Conservation (phyloP, 2,113 vertebrate species). For the Phrynosoma platyrhinos region DNA sequence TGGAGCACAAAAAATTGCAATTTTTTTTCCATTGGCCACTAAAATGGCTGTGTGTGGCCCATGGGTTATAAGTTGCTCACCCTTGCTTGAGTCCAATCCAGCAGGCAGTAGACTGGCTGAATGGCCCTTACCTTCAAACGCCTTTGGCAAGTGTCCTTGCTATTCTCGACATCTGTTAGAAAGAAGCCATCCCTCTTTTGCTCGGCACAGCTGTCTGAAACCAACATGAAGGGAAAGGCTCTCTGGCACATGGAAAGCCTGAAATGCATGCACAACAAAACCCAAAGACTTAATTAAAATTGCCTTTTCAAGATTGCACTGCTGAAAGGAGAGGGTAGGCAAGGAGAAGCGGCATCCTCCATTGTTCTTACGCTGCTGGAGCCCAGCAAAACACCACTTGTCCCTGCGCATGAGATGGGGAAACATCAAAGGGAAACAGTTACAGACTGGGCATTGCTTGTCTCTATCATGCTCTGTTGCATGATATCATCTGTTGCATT, state of each 20-base stretch:
- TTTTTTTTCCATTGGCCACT: too few species aligned
- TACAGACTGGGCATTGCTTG: background rate
- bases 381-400: background rate
- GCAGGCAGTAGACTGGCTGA: too few species aligned
- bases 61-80: too few species aligned
- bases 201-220: slow-evolving; percentile 23
- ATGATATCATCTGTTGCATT: background rate
- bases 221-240: slow-evolving; percentile 15
- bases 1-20: too few species aligned
- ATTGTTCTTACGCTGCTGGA: slow-evolving; percentile 19
- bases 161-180: background rate
- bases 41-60: too few species aligned
- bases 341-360: background rate
- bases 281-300: slow-evolving; percentile 24
- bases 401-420: slow-evolving; percentile 3
- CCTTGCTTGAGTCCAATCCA: too few species aligned
- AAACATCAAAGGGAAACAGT: slow-evolving; percentile 17
- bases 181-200: background rate
- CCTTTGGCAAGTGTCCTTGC: background rate
- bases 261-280: slow-evolving; percentile 10
- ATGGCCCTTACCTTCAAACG: background rate
- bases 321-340: background rate
- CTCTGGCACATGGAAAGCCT: slow-evolving; percentile 7
- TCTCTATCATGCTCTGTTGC: background rate
- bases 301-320: background rate